phyloP scores from a whole-genome alignment of 2,113 vertebrate genomes.

The Microtus ochrogaster region DNA sequence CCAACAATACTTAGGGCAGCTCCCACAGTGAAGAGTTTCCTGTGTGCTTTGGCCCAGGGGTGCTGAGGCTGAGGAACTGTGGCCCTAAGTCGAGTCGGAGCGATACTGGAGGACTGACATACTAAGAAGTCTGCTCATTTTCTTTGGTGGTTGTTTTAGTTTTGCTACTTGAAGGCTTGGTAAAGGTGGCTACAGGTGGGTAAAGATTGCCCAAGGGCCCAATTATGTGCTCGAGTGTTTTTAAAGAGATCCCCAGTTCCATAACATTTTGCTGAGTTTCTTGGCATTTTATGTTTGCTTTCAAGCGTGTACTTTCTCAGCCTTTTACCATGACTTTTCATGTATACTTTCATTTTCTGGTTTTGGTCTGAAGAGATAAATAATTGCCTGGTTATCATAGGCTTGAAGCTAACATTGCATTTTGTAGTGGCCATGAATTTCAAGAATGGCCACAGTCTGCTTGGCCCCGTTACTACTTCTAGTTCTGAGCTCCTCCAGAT shows the following conservation, averaged over 20 bases:
- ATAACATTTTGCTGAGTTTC: neutral
- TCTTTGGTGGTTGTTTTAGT: neutral
- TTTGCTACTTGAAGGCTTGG: neutral
- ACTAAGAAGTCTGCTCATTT: neutral
- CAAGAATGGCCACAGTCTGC: neutral
- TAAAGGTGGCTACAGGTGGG: neutral
- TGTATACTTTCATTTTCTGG: neutral
- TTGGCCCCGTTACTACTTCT: neutral
- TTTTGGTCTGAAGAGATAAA: conserved; percentile 15
- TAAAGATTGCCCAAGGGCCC: neutral
- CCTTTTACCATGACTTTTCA: neutral
- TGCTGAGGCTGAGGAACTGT: neutral
- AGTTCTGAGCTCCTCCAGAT: neutral
- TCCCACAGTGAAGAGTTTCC: neutral
- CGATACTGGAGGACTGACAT: neutral
- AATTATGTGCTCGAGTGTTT: neutral
- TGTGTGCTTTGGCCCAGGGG: neutral
- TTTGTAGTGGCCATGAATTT: neutral
- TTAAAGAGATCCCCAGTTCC: neutral
- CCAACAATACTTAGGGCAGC: neutral
- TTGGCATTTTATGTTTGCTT: conserved; percentile 20
- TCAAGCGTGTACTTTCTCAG: neutral
- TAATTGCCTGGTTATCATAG: neutral
- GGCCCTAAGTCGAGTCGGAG: neutral
- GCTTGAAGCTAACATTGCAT: neutral